A percentile compares a stretch with the other conserved stretches of the same genome.
Evolutionary conservation across 2,113 vertebrate species (phyloP).

Genomic region (Vulpes ferrilata): DNA sequence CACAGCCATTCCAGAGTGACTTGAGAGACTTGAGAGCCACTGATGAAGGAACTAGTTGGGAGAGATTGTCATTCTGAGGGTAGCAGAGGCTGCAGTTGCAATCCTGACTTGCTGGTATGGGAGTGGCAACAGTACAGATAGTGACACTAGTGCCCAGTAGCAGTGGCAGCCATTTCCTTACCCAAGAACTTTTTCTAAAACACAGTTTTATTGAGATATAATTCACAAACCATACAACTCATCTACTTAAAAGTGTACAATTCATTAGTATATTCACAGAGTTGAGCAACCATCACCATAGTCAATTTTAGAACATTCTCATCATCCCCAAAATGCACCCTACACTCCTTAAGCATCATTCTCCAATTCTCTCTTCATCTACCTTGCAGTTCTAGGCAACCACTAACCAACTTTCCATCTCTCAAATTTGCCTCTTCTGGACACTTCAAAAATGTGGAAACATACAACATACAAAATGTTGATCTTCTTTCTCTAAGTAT

Average conservation of each 20-base stretch:
- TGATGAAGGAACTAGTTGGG: accelerated
- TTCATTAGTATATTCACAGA: neutral
- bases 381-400: neutral
- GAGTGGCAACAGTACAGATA: neutral
- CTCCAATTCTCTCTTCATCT: neutral
- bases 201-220: neutral
- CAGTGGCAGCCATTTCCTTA: neutral
- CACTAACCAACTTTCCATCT: neutral
- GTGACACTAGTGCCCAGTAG: neutral
- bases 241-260: neutral
- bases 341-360: neutral
- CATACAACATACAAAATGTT: neutral
- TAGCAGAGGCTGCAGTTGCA: neutral
- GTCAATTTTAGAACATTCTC: neutral
- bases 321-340: neutral
- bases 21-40: neutral
- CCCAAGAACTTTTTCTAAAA: neutral
- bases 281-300: neutral
- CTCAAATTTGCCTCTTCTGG: neutral
- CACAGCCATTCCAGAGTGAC: neutral
- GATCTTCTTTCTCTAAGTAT: neutral
- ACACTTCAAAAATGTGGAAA: neutral
- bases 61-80: neutral
- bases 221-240: neutral
- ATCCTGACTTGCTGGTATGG: neutral